phyloP scores from a whole-genome alignment of 2,113 vertebrate genomes.

The Microtus montanus region DNA sequence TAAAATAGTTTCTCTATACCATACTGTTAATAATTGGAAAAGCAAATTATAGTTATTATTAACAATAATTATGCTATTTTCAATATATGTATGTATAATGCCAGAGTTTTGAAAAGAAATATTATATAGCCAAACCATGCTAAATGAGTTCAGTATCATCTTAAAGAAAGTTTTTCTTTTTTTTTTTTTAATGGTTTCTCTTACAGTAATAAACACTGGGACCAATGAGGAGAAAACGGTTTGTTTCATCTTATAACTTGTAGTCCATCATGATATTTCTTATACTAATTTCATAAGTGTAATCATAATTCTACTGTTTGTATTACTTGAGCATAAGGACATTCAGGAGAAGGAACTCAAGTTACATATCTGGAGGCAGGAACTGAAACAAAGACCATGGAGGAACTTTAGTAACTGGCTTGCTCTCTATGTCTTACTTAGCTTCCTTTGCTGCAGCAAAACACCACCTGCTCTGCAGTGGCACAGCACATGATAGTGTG shows the following conservation, averaged over 20 bases:
- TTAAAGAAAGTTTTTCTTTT: not conserved
- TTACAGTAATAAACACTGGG: not conserved
- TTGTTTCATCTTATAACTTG: not conserved
- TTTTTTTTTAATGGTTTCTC: not conserved
- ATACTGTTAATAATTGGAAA: not conserved
- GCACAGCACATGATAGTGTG: no score
- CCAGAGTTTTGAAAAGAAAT: not conserved
- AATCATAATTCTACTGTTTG: not conserved
- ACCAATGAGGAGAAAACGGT: not conserved
- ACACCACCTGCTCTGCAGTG: no score
- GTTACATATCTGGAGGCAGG: not conserved
- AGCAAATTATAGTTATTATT: not conserved
- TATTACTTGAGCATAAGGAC: not conserved
- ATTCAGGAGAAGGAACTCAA: not conserved
- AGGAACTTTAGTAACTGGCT: not conserved
- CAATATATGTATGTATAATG: not conserved
- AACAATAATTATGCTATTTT: not conserved
- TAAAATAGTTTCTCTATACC: not conserved
- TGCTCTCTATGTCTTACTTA: not conserved
- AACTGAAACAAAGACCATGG: no score
- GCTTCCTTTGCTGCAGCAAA: not conserved
- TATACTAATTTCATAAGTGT: not conserved
- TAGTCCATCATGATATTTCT: not conserved
- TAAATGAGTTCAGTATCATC: not conserved
- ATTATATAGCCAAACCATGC: not conserved